Evolutionary conservation across 1,140 invertebrate species (phyloP).

Genomic region (Lucilia cuprina): DNA sequence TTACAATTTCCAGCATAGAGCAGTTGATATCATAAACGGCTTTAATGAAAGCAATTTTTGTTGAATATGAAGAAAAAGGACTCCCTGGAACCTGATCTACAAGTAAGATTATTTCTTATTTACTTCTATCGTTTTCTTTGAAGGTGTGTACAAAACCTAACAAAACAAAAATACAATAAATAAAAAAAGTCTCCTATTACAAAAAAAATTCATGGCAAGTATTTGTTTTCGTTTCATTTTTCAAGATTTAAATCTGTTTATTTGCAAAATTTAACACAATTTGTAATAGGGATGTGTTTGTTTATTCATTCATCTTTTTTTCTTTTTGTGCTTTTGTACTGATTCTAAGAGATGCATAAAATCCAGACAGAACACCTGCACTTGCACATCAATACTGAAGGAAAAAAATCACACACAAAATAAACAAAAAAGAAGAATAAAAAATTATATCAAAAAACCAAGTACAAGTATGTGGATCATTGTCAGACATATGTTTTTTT

Average conservation of each 20-base stretch:
- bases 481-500: not conserved
- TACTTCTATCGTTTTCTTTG: not conserved
- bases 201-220: not conserved
- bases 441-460: not conserved
- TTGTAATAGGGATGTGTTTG: not conserved
- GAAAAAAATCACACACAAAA: not conserved
- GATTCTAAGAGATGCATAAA: not conserved
- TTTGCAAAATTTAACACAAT: not conserved
- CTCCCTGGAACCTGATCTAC: not conserved
- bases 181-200: not conserved
- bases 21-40: not conserved
- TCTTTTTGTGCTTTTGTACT: not conserved
- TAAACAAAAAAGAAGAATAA: not conserved
- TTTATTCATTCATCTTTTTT: not conserved
- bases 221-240: not conserved
- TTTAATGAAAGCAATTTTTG: not conserved
- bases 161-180: no score
- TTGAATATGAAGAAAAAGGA: not conserved
- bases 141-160: not conserved
- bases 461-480: not conserved
- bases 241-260: not conserved
- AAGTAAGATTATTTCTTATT: not conserved
- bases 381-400: not conserved
- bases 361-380: constrained; percentile 2
- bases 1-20: no score